Base-by-base conservation (phyloP, 2,888 invertebrate species). In the Chloromyia formosa region DNA sequence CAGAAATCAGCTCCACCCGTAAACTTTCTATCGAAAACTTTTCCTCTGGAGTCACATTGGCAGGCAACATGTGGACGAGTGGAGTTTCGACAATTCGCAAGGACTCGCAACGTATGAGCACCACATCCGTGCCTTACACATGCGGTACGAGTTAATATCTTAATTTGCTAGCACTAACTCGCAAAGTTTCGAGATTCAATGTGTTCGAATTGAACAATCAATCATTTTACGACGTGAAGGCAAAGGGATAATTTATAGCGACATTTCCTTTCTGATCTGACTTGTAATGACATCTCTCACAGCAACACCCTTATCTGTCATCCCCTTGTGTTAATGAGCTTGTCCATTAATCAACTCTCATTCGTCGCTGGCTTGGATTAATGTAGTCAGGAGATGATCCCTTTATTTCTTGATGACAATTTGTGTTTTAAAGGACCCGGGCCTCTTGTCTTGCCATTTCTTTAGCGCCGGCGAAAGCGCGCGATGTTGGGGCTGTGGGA, bases 221-320 rank as follows among this genome's bases (percentile, higher is more conserved):
- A 69, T 69, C 68, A 69, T 69, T 27, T 69, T 53, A 54, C 54
- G 68, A 54, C 40, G 27, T 69, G 53, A 14, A 69, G 53, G 68
- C 54, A 69, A 69, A 69, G 27, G 68, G 68, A 69, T 69, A 69
- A 69, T 53, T 69, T 69, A 69, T 69, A 54, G 68, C 68, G 68
- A 69, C 68, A 69, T 69, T 69, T 69, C 68, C 68, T 69, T 69
- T 69, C 68, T 66, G 53, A 69, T 69, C 53, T 54, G 27, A 69
- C 54, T 69, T 27, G 68, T 69, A 54, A 69, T 69, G 68, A 69
- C 23, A 69, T 69, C 54, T 69, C 68, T 69, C 53, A 53, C 23
- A 69, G 68, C 54, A 69, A 54, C 68, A 69, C 68, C 68, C 68
- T 53, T 69, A 54, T 69, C 68, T 69, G 68, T 69, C 68, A 69